Conservation (phyloP, 2,888 invertebrate genomes). For the Acrocyrtus sp. region DNA sequence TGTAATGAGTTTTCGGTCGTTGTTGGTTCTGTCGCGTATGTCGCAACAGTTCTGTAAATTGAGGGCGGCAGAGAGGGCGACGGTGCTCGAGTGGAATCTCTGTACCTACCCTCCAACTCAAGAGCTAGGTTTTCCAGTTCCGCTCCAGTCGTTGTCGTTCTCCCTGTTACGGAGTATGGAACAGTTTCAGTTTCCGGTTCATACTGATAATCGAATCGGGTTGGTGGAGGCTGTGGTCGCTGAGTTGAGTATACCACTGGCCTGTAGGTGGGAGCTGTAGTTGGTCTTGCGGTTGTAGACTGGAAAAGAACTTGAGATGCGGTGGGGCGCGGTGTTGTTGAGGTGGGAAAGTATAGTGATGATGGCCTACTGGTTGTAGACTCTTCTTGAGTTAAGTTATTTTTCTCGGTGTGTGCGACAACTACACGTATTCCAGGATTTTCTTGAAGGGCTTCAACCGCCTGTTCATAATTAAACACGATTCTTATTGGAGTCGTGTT, state of each 20-base stretch:
- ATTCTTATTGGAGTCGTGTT: constrained; percentile 39
- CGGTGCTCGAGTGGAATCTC: constrained; percentile 15
- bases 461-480: constrained; percentile 44
- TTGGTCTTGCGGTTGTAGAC: constrained; percentile 4
- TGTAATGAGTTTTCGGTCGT: constrained; percentile 13
- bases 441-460: constrained; percentile 25
- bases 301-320: neutral
- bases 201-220: constrained; percentile 1
- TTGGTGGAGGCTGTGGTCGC: constrained; percentile 15
- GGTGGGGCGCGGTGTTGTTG: constrained; percentile 9
- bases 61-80: neutral
- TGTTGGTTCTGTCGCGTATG: constrained; percentile 10
- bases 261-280: neutral
- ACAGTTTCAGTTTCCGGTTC: constrained; percentile 15
- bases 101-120: constrained; percentile 38
- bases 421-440: constrained; percentile 36
- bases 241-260: neutral
- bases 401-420: constrained; percentile 32
- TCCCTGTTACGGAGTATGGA: constrained; percentile 5
- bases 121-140: constrained; percentile 32
- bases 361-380: too few species aligned
- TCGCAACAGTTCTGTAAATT: constrained; percentile 28
- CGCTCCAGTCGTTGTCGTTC: constrained; percentile 4
- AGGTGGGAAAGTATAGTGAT: too few species aligned
- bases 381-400: constrained; percentile 19